Conservation (phyloP, 2,113 vertebrate species). For the Gracilinanus agilis region DNA sequence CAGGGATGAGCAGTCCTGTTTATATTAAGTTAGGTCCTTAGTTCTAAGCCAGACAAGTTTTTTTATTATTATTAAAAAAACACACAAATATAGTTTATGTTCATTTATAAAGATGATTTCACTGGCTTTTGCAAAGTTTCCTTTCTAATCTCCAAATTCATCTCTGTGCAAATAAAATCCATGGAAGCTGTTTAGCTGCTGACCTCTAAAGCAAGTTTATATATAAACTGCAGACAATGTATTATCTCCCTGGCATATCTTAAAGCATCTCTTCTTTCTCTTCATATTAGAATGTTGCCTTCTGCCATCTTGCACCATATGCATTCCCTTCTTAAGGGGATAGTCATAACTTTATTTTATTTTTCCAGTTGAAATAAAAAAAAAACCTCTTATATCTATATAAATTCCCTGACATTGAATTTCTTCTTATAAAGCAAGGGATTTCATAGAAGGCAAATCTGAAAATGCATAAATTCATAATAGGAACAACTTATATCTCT, state of each 20-base stretch:
- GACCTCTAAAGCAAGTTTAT: neutral
- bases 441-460: neutral
- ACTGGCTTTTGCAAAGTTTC: constrained; percentile 56
- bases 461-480: neutral
- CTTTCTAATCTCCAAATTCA: constrained; percentile 67
- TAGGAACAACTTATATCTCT: neutral
- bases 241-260: neutral
- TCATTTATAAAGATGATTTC: constrained; percentile 50
- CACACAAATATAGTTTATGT: constrained; percentile 51
- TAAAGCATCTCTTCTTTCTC: neutral
- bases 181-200: neutral
- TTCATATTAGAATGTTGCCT: neutral
- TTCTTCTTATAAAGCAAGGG: neutral
- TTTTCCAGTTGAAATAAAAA: neutral
- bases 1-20: neutral
- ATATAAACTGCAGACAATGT: neutral
- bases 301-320: neutral
- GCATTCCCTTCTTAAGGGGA: neutral
- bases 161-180: constrained; percentile 57
- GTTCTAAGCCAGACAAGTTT: neutral
- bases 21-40: neutral
- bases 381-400: constrained; percentile 5
- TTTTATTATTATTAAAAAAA: neutral
- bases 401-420: neutral
- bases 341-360: neutral